Conservation (phyloP, 2,113 vertebrate genomes). For the Oryzias melastigma region DNA sequence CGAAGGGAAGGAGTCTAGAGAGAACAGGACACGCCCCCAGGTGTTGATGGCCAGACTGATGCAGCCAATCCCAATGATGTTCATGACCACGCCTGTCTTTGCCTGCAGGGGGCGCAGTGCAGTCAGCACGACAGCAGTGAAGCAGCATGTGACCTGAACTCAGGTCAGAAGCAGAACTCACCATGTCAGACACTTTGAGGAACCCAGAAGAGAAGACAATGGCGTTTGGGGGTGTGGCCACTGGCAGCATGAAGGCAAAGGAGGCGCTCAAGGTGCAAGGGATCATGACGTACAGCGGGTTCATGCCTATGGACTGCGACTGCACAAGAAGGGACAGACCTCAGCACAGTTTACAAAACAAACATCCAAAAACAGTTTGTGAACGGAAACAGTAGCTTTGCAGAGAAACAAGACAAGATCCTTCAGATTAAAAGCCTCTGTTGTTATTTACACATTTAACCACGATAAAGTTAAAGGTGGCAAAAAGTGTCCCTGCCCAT, state of each 20-base stretch:
- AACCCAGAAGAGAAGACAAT: slow-evolving; percentile 90
- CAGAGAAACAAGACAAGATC: too few relatives aligned
- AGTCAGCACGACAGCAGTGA: not conserved
- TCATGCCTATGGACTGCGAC: slow-evolving; percentile 83
- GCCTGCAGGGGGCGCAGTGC: slow-evolving; percentile 71
- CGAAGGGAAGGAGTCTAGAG: slow-evolving; percentile 82
- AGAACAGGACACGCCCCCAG: slow-evolving; percentile 87
- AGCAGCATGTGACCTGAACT: too few relatives aligned
- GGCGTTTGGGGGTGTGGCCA: slow-evolving; percentile 93
- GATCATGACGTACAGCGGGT: slow-evolving; percentile 94
- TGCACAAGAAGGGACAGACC: slow-evolving; percentile 43
- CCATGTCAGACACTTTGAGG: slow-evolving; percentile 92
- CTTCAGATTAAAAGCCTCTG: too few relatives aligned
- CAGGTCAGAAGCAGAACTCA: slow-evolving; percentile 58
- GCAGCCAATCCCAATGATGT: slow-evolving; percentile 85
- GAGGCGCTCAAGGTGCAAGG: slow-evolving; percentile 91
- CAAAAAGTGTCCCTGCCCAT: too few relatives aligned
- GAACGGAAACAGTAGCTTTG: too few relatives aligned
- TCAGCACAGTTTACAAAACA: not conserved
- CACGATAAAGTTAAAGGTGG: too few relatives aligned
- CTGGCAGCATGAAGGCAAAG: slow-evolving; percentile 96
- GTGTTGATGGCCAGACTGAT: slow-evolving; percentile 89
- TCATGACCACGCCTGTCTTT: slow-evolving; percentile 87
- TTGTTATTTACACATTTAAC: too few relatives aligned
- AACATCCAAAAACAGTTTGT: not conserved